phyloP scores from a whole-genome alignment of 2,888 invertebrate species.

The Aphidoletes aphidimyza region DNA sequence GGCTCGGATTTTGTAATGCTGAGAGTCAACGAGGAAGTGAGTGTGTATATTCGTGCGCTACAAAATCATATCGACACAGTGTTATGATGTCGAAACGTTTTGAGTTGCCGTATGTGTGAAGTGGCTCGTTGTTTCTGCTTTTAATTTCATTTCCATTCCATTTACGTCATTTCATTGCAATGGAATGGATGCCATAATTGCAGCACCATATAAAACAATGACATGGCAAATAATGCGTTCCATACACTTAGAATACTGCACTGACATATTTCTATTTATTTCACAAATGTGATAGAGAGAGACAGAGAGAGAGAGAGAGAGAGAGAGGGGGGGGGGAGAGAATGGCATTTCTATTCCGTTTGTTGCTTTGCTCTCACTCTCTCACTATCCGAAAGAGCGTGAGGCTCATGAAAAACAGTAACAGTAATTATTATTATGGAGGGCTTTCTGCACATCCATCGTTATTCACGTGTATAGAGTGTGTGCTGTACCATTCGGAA shows the following conservation, averaged over 20 bases:
- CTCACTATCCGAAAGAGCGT: not conserved
- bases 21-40: too few relatives aligned
- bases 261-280: not conserved
- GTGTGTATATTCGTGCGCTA: not conserved
- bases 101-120: conserved; percentile 12
- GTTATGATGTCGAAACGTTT: conserved; percentile 6
- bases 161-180: conserved; percentile 28
- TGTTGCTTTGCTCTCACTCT: not conserved
- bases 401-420: conserved; percentile 14
- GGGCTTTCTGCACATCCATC: too few relatives aligned
- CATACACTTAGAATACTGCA: conserved; percentile 36
- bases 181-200: conserved; percentile 10
- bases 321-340: not conserved
- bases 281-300: too few relatives aligned
- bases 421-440: conserved; percentile 11
- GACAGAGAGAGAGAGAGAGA: not conserved
- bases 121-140: not conserved
- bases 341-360: not conserved
- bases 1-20: too few relatives aligned
- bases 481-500: not conserved
- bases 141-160: conserved; percentile 50
- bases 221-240: conserved; percentile 40
- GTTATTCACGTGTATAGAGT: too few relatives aligned
- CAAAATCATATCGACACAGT: conserved; percentile 6
- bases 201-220: conserved; percentile 47